These are phyloP conservation scores for Hypena proboscidalis DNA, from an alignment of 2,888 invertebrate genomes.

Conservation along the genomic window DNA sequence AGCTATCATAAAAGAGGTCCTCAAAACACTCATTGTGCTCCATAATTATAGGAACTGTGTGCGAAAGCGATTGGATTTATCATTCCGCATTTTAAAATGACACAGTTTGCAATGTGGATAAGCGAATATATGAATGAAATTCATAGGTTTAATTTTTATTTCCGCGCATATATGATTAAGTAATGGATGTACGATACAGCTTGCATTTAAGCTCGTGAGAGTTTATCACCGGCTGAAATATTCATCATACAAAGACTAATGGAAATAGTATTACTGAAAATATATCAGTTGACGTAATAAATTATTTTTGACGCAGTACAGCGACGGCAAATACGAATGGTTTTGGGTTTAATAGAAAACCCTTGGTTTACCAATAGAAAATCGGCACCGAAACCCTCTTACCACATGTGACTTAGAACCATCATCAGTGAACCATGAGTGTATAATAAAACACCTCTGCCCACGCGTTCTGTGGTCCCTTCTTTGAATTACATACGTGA, in stretches of 20 bases:
- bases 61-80: slow-evolving; percentile 16
- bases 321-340: too few relatives aligned
- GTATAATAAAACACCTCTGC: slow-evolving; percentile 1
- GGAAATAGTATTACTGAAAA: neutral
- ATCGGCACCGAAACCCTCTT: neutral
- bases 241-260: neutral
- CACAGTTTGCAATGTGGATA: slow-evolving; percentile 5
- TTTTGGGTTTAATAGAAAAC: too few relatives aligned
- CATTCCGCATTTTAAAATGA: slow-evolving; percentile 7
- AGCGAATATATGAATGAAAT: slow-evolving; percentile 8
- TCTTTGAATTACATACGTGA: slow-evolving; percentile 3
- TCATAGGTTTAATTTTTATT: slow-evolving; percentile 8
- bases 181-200: neutral
- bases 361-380: too few relatives aligned
- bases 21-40: slow-evolving; percentile 13
- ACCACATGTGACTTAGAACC: neutral
- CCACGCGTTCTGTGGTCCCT: neutral
- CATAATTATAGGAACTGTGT: slow-evolving; percentile 18
- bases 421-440: slow-evolving; percentile 1
- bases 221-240: slow-evolving; percentile 1
- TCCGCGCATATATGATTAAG: slow-evolving; percentile 5
- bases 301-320: too few relatives aligned
- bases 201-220: neutral
- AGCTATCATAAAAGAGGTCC: slow-evolving; percentile 26
- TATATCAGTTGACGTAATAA: too few relatives aligned